These are phyloP conservation scores for Meteorus colon DNA, from an alignment of 2,888 invertebrate genomes.

Conservation along the genomic window DNA sequence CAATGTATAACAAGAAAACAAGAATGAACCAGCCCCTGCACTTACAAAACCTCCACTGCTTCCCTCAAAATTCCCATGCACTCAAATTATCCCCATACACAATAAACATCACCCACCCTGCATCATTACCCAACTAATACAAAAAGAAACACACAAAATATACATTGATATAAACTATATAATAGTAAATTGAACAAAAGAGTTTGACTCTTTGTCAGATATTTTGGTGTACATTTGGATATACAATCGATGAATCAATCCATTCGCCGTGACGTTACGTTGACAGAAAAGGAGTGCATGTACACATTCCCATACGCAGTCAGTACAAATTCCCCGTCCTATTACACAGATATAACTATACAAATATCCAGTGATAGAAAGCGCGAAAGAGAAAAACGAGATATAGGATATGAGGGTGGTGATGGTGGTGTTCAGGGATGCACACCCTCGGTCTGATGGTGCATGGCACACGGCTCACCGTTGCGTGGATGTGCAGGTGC, in stretches of 20 bases:
- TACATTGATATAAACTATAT: neutral
- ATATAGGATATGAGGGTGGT: slow-evolving; percentile 31
- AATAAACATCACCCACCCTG: neutral
- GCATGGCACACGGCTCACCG: slow-evolving; percentile 53
- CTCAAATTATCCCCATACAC: neutral
- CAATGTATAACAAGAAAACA: too few relatives aligned
- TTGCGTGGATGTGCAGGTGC: slow-evolving; percentile 64
- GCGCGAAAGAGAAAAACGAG: slow-evolving; percentile 22
- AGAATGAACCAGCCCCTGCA: too few relatives aligned
- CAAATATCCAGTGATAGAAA: neutral
- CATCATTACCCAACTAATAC: neutral
- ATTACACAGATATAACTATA: neutral
- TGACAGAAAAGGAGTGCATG: slow-evolving; percentile 58
- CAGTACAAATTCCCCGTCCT: too few relatives aligned
- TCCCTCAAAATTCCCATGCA: too few relatives aligned
- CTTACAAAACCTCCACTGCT: too few relatives aligned
- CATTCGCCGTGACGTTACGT: slow-evolving; percentile 70
- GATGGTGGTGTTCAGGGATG: slow-evolving; percentile 32
- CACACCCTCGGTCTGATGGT: slow-evolving; percentile 46
- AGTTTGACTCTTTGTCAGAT: slow-evolving; percentile 64
- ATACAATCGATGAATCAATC: slow-evolving; percentile 72
- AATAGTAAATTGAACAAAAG: neutral
- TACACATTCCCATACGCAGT: neutral
- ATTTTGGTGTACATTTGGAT: slow-evolving; percentile 63
- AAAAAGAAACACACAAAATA: neutral